Percentiles rank a stretch among this genome's conserved stretches.
Conservation (phyloP, 30 jellyfish, hydroid and myxozoan species). For the Catostylus mosaicus region DNA sequence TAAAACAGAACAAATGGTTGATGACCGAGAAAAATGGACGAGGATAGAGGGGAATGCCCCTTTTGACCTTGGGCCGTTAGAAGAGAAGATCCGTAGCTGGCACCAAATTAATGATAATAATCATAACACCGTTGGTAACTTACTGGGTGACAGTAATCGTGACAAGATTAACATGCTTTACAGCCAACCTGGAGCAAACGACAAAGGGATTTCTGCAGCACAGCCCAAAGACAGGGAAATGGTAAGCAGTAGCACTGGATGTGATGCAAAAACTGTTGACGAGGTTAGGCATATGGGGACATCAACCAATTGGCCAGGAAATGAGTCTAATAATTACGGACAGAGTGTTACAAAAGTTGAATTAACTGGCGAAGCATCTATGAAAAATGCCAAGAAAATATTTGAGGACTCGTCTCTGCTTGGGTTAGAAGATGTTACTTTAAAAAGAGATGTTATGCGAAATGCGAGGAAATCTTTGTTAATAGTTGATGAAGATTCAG, state of each 20-base stretch:
- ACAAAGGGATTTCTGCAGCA: background rate
- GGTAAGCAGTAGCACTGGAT: background rate
- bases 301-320: background rate
- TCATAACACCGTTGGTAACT: background rate
- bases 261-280: background rate
- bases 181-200: background rate
- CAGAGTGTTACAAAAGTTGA: background rate
- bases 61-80: conserved; percentile 39
- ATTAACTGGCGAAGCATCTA: background rate
- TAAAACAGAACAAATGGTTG: background rate
- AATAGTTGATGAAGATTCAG: background rate
- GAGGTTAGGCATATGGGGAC: background rate
- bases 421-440: background rate
- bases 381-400: too few relatives aligned
- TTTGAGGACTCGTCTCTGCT: conserved; percentile 37
- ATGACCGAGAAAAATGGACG: background rate
- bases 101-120: conserved; percentile 7
- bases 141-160: background rate
- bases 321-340: too few relatives aligned
- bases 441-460: background rate
- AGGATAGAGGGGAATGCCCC: background rate
- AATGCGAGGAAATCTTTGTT: background rate
- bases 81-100: conserved; percentile 50
- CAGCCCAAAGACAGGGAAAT: too few relatives aligned
- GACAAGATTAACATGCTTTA: background rate